Percentiles rank a stretch among this genome's conserved stretches.
Evolutionary conservation across 2,113 vertebrate genomes (phyloP).

Genomic region (Charadrius vociferus): DNA sequence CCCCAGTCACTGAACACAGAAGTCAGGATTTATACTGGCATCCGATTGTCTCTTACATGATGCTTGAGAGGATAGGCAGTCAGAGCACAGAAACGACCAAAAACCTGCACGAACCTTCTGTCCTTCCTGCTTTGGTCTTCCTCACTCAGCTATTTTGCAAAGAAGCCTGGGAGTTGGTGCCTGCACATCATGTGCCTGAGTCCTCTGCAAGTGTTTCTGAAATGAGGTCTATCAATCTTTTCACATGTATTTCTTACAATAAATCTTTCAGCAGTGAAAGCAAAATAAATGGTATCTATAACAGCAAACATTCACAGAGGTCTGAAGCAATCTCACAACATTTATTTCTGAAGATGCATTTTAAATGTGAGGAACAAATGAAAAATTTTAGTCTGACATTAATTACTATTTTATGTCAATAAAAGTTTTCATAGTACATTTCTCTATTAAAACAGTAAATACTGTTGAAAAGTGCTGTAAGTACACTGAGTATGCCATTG

Average conservation of each 20-base stretch:
- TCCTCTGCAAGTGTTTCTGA: background rate
- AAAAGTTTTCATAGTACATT: background rate
- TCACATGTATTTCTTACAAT: background rate
- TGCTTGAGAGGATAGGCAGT: background rate
- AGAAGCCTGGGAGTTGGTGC: background rate
- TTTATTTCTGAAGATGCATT: background rate
- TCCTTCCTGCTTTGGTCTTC: background rate
- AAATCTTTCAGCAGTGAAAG: background rate
- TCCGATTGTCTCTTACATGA: background rate
- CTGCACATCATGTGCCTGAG: background rate
- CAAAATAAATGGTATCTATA: background rate
- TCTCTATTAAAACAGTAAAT: background rate
- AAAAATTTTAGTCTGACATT: background rate
- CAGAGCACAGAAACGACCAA: background rate
- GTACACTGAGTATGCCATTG: background rate
- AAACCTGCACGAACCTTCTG: background rate
- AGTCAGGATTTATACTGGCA: background rate
- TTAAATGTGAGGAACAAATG: background rate
- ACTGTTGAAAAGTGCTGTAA: background rate
- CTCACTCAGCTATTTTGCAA: background rate
- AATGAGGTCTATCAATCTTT: conserved; percentile 11
- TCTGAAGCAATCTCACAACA: background rate
- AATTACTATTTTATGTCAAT: background rate
- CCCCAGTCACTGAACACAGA: background rate
- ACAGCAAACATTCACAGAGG: background rate